Evolutionary conservation across 2,888 invertebrate genomes (phyloP), one percentile per base, ranked within the genome.

Genomic region (Dyspetes luteomarginatus): DNA sequence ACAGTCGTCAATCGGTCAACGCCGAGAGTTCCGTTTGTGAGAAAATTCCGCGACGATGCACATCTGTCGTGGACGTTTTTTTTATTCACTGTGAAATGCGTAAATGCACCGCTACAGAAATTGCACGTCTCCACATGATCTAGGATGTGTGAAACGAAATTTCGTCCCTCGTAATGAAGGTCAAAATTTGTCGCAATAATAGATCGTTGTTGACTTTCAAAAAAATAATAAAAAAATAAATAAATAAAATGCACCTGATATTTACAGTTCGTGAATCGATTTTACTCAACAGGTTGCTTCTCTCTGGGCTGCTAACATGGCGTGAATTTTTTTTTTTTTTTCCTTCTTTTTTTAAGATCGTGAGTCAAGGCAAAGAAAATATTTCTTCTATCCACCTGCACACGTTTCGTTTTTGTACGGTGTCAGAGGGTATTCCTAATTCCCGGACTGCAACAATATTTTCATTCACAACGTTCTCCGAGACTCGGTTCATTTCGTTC

Each of bases 1-100:
- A 88, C 87, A 74, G 84, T 86, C 88, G 78, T 19, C 81, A 83
- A 82, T 84, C 83, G 85, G 85, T 81, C 82, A 83, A 85, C 82
- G 77, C 78, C 80, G 83, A 77, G 77, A 79, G 76, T 83, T 85
- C 84, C 71, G 67, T 62, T 48, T 56, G 30, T 28, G 65, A 68
- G 72, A 71, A 62, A 80, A 74, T 74, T 73, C 68, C 72, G 58
- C 71, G 73, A 56, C 45, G 64, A 56, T 43, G 84, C 86, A 82
- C 85, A 85, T 87, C 86, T 89, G 89, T 80, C 86, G 88, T 19
- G 15, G 22, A 15, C 4, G n/a, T n/a, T 15, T 45, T 86, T 88
- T 87, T 90, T 89, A 88, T 90, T 88, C 87, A 82, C 88, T 90
- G 91, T 90, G 90, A 90, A 91, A 90, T 90, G 90, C 86, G 86